These are phyloP conservation scores for Perognathus longimembris DNA, from an alignment of 2,113 vertebrate genomes.

Conservation along the genomic window DNA sequence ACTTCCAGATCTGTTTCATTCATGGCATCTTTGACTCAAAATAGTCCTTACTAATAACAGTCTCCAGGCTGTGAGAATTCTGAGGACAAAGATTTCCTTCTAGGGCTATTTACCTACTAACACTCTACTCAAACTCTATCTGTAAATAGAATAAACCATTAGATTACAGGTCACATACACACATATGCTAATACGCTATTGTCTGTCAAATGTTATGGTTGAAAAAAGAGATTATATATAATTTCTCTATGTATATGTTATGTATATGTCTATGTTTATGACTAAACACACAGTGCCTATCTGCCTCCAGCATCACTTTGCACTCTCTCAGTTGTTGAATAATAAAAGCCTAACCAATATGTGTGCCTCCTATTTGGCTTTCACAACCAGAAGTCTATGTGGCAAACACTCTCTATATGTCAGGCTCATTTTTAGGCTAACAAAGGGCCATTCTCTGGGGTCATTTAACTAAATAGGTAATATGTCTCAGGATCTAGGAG, in stretches of 20 bases:
- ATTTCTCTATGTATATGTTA: too few relatives aligned
- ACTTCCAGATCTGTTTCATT: background rate
- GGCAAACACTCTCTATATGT: background rate
- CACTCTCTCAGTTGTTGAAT: background rate
- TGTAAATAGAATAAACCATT: background rate
- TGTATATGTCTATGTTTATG: too few relatives aligned
- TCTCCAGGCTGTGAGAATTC: background rate
- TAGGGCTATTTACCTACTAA: background rate
- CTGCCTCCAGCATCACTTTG: rapidly evolving
- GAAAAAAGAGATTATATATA: background rate
- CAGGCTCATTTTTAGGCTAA: background rate
- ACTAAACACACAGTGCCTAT: background rate
- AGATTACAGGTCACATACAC: background rate
- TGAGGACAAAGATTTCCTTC: background rate
- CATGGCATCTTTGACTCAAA: background rate
- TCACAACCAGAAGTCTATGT: background rate
- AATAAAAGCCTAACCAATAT: background rate
- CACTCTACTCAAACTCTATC: rapidly evolving
- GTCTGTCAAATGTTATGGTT: background rate
- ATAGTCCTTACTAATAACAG: background rate
- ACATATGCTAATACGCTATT: background rate
- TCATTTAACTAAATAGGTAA: background rate
- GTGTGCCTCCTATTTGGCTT: background rate
- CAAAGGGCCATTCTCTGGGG: background rate
- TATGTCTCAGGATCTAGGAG: background rate